Percentiles rank a stretch among this genome's conserved stretches.
phyloP scores from a whole-genome alignment of 2,888 invertebrate genomes.

The Gandaritis pyraliata region DNA sequence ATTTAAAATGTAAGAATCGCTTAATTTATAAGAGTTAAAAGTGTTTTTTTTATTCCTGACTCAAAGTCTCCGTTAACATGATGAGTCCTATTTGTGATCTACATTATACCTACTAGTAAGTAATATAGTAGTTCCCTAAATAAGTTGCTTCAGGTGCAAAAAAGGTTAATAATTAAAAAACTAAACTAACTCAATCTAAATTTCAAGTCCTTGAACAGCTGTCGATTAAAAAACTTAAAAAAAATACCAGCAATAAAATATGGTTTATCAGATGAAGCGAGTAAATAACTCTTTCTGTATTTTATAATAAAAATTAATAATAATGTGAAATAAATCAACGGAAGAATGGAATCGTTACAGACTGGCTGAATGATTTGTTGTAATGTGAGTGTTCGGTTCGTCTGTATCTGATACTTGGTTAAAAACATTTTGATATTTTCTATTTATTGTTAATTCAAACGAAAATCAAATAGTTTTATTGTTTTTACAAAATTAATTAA shows the following conservation, averaged over 20 bases:
- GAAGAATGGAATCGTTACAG: constrained; percentile 79
- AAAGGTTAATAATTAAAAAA: neutral
- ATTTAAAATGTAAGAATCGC: no score
- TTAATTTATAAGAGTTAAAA: no score
- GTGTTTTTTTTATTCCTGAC: neutral
- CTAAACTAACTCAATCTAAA: constrained; percentile 24
- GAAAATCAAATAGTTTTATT: no score
- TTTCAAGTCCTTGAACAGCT: constrained; percentile 35
- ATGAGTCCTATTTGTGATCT: no score
- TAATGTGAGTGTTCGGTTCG: constrained; percentile 75
- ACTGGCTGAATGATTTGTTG: constrained; percentile 82
- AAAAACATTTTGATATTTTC: constrained; percentile 60
- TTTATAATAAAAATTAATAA: constrained; percentile 77
- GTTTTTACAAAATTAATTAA: no score
- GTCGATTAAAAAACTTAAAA: constrained; percentile 40
- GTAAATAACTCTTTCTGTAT: constrained; percentile 49
- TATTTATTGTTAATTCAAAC: neutral
- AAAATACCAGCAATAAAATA: constrained; percentile 40
- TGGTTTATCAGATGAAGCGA: constrained; percentile 40
- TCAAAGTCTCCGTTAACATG: no score
- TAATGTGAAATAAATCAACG: constrained; percentile 83
- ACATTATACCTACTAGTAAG: no score
- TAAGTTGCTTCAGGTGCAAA: neutral
- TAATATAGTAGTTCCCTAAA: no score
- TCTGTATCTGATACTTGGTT: constrained; percentile 48